Evolutionary conservation across 2,888 invertebrate genomes (phyloP).

Genomic region (Coecobrya sp.): DNA sequence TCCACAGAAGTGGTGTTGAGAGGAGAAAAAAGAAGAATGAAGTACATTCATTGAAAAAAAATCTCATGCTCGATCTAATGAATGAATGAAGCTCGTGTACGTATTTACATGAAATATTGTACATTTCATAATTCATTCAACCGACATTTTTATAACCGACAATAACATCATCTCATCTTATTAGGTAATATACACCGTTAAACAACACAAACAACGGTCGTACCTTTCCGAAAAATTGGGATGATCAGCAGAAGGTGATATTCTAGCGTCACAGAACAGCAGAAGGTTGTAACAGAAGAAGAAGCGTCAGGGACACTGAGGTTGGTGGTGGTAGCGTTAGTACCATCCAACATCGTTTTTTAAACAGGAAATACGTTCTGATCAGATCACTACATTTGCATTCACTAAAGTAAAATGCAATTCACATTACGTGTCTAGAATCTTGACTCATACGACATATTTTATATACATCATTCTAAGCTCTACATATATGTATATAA

Average conservation of each 20-base stretch:
- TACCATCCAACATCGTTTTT: conserved; percentile 55
- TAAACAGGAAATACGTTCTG: neutral
- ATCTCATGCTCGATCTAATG: conserved; percentile 38
- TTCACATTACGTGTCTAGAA: neutral
- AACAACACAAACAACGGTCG: neutral
- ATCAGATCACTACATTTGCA: conserved; percentile 34
- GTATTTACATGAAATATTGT: neutral
- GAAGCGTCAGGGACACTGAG: conserved; percentile 7
- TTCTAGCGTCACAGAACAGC: conserved; percentile 8
- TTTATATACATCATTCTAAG: neutral
- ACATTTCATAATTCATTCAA: neutral
- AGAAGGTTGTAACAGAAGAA: neutral
- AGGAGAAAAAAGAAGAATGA: neutral
- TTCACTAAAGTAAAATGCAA: neutral
- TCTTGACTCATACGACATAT: conserved; percentile 26
- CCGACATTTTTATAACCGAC: neutral
- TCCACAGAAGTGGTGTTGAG: neutral
- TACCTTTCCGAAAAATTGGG: conserved; percentile 78
- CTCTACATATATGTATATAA: no score
- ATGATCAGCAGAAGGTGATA: conserved; percentile 53
- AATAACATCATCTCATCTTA: neutral
- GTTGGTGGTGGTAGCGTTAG: neutral
- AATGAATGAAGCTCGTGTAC: conserved; percentile 18
- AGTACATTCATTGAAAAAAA: conserved; percentile 57
- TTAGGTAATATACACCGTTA: no score